A percentile compares a stretch with the other conserved stretches of the same genome.
phyloP scores from a whole-genome alignment of 2,888 invertebrate species.

The Creontiades dilutus region DNA sequence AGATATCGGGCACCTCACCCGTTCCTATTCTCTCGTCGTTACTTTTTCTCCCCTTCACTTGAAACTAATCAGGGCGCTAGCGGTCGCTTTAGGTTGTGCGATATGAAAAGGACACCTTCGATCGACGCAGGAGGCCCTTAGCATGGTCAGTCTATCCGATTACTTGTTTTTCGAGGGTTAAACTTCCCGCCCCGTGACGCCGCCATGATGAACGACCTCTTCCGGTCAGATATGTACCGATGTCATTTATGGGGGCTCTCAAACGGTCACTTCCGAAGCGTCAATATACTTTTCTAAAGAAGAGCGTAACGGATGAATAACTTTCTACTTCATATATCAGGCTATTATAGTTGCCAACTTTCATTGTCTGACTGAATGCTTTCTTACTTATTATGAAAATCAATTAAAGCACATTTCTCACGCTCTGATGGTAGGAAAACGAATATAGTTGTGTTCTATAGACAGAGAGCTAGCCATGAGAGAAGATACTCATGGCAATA shows the following conservation, averaged over 20 bases:
- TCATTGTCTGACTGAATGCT: too few relatives aligned
- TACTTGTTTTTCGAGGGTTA: conserved; percentile 27
- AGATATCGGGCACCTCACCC: conserved; percentile 51
- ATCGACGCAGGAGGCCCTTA: conserved; percentile 58
- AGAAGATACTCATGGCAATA: too few relatives aligned
- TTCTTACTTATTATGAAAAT: too few relatives aligned
- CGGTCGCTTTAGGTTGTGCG: conserved; percentile 55
- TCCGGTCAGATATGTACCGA: conserved; percentile 26
- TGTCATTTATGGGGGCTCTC: conserved; percentile 21
- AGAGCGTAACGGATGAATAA: neutral
- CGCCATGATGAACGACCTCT: neutral
- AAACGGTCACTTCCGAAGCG: neutral
- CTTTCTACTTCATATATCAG: neutral
- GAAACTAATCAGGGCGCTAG: conserved; percentile 69
- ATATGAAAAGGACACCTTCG: conserved; percentile 46
- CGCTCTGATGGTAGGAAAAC: too few relatives aligned
- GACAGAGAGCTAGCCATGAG: too few relatives aligned
- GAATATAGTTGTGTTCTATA: too few relatives aligned
- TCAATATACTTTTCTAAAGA: conserved; percentile 4
- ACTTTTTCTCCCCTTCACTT: conserved; percentile 17
- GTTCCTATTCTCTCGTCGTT: neutral
- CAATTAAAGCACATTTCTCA: too few relatives aligned
- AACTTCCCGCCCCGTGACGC: neutral
- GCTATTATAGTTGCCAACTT: too few relatives aligned
- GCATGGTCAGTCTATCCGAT: conserved; percentile 39